phyloP scores from a whole-genome alignment of 2,888 invertebrate species.

The Apamea epomidion region DNA sequence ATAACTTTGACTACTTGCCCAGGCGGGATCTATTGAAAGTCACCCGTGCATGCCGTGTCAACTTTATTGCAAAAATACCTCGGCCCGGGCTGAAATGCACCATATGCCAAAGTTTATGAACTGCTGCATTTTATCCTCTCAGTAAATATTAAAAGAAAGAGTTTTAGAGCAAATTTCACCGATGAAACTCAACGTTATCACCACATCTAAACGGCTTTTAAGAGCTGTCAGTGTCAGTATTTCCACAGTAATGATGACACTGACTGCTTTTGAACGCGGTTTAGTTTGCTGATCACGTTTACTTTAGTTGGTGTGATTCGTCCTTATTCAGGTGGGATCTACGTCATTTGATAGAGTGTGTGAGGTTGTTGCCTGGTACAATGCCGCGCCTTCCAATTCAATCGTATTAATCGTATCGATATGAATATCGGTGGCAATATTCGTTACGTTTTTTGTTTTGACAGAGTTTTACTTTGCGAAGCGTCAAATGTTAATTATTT shows the following conservation, averaged over 20 bases:
- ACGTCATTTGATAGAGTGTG: slow-evolving; percentile 49
- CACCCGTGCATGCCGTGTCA: slow-evolving; percentile 52
- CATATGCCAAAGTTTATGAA: slow-evolving; percentile 51
- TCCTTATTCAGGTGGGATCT: slow-evolving; percentile 36
- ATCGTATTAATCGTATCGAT: neutral
- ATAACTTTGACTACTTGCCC: slow-evolving; percentile 55
- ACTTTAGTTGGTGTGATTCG: neutral
- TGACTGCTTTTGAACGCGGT: neutral
- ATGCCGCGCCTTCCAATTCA: slow-evolving; percentile 17
- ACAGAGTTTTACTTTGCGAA: neutral
- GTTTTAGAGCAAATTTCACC: slow-evolving; percentile 3
- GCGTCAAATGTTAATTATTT: neutral
- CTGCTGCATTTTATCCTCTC: slow-evolving; percentile 41
- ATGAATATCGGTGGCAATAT: slow-evolving; percentile 13
- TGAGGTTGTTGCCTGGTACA: slow-evolving; percentile 18
- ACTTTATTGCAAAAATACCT: slow-evolving; percentile 67
- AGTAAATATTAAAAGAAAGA: slow-evolving; percentile 44
- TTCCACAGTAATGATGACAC: neutral
- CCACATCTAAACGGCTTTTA: neutral
- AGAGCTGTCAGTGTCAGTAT: neutral
- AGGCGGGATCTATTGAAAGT: slow-evolving; percentile 58
- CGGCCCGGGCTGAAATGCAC: slow-evolving; percentile 45
- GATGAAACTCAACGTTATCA: neutral
- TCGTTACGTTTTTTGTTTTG: neutral
- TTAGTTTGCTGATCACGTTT: neutral